Base-by-base conservation (phyloP, 2,113 vertebrate species). In the Corynorhinus townsendii region DNA sequence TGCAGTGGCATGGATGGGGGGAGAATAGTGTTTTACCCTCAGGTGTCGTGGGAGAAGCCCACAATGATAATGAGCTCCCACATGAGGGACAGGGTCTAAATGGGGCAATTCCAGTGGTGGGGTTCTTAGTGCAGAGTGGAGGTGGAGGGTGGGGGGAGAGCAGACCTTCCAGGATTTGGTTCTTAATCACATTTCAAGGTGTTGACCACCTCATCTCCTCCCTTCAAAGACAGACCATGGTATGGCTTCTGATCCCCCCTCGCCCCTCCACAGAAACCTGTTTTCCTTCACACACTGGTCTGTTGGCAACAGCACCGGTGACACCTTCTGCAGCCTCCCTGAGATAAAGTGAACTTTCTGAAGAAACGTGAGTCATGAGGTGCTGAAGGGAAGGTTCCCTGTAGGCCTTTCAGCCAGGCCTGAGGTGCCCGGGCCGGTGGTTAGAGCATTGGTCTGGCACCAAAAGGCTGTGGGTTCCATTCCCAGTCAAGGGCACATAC, bases 351-450 rank as follows among this genome's bases (percentile, higher is more conserved):
- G 90, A 97, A 91, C 89, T 96, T 97, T 97, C 85, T 97, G 86
- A 98, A 96, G 95, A 97, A 95, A 97, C 79, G 83, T 96, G 98
- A 98, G 95, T 98, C 98, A 97, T 90, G 75, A 19, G 30, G 30
- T 49, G 45, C 9, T 3, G 2, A 76, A 47, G 1, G 45, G 73
- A 30, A 49, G 47, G 73, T 26, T 26, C 43, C n/a, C n/a, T 2
- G 4, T 7, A 35, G 66, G 33, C 33, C 66, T 35, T 17, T 35
- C 33, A n/a, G 64, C 14, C 9, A 33, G 76, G 69, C 66, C 95
- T 95, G 96, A 96, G 95, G 73, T 77, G 95, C 56, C 9, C 56
- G 10, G 56, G 10, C 56, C 4, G 4, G 56, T 59, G 56, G 56
- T 10, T 59, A 59, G 54, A 56, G 20, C 54, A 56, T 22, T 5